Evolutionary conservation across 2,113 vertebrate species (phyloP), one percentile per base, ranked within the genome.

Genomic region (Osmerus mordax): DNA sequence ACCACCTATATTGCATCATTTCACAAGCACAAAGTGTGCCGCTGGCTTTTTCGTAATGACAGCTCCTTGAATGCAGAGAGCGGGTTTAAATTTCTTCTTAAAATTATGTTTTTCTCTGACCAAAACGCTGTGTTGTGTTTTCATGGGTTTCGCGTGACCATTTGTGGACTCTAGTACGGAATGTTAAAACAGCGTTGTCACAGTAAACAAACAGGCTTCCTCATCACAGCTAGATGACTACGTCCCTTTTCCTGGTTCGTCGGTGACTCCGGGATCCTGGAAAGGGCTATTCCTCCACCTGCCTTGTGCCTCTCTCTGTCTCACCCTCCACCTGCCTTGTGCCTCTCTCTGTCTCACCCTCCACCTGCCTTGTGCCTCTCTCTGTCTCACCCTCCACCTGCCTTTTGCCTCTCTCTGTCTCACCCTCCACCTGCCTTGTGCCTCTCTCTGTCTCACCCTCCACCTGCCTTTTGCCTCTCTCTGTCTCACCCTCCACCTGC

Each of bases 101-200:
- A 29, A 68, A 55, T 79, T 19, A 21, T 53, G 14, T 54, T 71
- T 72, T 47, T 54, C 12, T 32, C 60, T 61, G 47, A 71, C 62
- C 76, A 21, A 41, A 15, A 62, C 29, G 70, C 71, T 65, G 32
- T 51, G 65, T 51, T 78, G 55, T 78, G 77, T 75, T 28, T 72
- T 75, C 71, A 12, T 32, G 47, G 65, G 73, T 74, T 83, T 78
- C 47, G 78, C 69, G 51, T 1, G 67, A 72, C 72, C 59, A 71
- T 71, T 71, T 73, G 21, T 72, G 63, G 61, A 81, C 52, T 23
- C 59, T 63, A 12, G 66, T 54, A 78, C 23, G 79, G 72, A 79
- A 86, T 80, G 58, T 59, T 73, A 66, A 82, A 75, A 72, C 64
- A 47, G 16, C 66, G 23, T 73, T 78, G 67, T 71, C 67, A 69